Evolutionary conservation across 1,140 invertebrate genomes (phyloP), one percentile per base, ranked within the genome.

Genomic region (Bombus fervidus): DNA sequence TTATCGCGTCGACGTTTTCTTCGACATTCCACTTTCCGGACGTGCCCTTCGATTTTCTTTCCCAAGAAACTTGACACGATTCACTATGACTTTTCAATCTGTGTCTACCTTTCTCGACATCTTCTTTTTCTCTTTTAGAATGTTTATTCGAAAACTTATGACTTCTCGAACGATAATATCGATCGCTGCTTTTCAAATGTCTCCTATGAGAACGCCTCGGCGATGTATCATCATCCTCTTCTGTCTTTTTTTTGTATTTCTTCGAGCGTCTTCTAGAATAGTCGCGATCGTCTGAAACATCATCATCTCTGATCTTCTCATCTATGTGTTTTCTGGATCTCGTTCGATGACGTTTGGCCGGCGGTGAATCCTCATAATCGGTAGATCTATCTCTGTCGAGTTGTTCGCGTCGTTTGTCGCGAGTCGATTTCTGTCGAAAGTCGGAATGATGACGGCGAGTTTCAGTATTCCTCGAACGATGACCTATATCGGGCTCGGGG

Each of bases 401-500:
- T 12, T 57, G 81, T 3, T 57, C 69, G 39, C 59, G 5, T 43
- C 62, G 72, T 59, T 62, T 85, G n/a, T 87, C 85, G 9, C 39
- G 74, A 13, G 71, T 41, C 0, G 34, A 82, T 82, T 34, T 77
- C 22, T 83, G 76, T 41, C 82, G 79, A 59, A 37, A 59, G 39
- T 81, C 79, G 8, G 71, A 76, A 71, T 68, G 64, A 22, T 71
- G 71, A 41, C 68, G 81, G 4, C 85, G 84, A 28, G 64, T 90
- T 2, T 92, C 86, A 0, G 6, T 47, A 15, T 74, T 83, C 43
- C 76, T 80, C 10, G 68, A 68, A 22, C 73, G 77, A 34, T 77
- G 39, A 1, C 77, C 89, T 8, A 77, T 81, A 75, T 95, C 95
- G 0, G 83, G 72, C 86, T 97, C 97, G 0, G 97, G 97, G 47